A percentile compares a stretch with the other conserved stretches of the same genome.
Conservation (phyloP, 2,888 invertebrate species). For the Stenodema calcarata region DNA sequence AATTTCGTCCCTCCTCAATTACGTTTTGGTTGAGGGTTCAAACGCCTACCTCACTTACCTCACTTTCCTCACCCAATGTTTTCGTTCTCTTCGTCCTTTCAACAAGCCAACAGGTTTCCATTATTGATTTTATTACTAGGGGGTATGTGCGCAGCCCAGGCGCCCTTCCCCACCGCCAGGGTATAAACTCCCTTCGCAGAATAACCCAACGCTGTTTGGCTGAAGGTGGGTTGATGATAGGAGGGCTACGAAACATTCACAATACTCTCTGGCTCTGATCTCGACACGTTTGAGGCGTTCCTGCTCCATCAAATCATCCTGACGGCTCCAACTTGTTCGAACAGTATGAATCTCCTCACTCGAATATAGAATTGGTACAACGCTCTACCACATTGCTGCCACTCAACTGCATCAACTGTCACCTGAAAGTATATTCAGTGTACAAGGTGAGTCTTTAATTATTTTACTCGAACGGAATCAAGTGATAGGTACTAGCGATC, state of each 20-base stretch:
- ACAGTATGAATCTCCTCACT: not conserved
- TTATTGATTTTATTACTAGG: conserved; percentile 50
- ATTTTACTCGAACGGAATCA: too few species aligned
- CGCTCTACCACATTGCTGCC: not conserved
- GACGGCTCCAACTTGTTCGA: not conserved
- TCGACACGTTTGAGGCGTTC: not conserved
- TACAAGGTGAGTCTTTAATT: too few species aligned
- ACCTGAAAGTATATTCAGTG: too few species aligned
- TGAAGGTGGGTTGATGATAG: conserved; percentile 4
- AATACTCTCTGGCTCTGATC: not conserved
- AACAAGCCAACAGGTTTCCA: conserved; percentile 51
- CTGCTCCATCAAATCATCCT: not conserved
- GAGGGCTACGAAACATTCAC: not conserved
- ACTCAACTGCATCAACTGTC: too few species aligned
- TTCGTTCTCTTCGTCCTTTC: not conserved
- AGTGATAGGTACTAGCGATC: too few species aligned
- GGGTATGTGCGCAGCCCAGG: conserved; percentile 42
- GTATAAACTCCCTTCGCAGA: not conserved
- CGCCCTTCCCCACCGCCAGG: not conserved
- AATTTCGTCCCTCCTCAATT: not conserved
- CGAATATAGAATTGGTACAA: not conserved
- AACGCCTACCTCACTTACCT: not conserved
- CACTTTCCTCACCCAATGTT: not conserved
- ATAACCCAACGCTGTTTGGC: conserved; percentile 10
- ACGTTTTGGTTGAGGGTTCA: not conserved